Conservation (phyloP, 37 sponge, comb jelly and placozoan species). For the Chondrosia reniformis region DNA sequence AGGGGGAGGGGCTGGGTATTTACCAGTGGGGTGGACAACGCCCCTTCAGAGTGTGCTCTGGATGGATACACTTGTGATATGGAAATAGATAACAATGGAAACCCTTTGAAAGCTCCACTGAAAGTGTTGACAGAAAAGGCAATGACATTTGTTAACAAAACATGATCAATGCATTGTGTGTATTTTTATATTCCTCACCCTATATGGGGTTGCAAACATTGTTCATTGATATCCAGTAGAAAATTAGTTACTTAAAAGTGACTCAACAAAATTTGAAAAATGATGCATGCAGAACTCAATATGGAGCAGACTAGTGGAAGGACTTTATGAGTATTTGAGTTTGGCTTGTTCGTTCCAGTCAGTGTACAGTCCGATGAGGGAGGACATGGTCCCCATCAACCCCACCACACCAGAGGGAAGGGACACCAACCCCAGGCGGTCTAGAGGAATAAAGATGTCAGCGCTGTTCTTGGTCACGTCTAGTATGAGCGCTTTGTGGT, state of each 20-base stretch:
- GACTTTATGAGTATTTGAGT: conserved; percentile 33
- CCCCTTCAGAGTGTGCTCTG: conserved; percentile 87
- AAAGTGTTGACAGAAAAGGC: no score
- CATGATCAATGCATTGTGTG: no score
- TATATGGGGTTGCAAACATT: no score
- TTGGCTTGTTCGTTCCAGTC: conserved; percentile 50
- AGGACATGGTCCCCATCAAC: conserved; percentile 59
- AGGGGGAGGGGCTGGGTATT: conserved; percentile 78
- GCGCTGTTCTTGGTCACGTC: conserved; percentile 61
- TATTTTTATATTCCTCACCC: no score
- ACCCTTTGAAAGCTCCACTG: no score
- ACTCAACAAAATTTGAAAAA: no score
- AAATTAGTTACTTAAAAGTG: no score
- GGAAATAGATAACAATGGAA: conserved; percentile 56
- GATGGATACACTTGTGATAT: conserved; percentile 68
- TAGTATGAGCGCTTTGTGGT: conserved; percentile 46
- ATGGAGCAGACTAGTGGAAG: no score
- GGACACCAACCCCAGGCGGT: conserved; percentile 21
- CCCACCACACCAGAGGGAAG: conserved; percentile 58
- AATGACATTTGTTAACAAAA: no score
- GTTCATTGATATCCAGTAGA: no score
- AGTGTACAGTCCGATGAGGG: conserved; percentile 40
- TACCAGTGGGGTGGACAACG: conserved; percentile 77
- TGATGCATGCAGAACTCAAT: no score
- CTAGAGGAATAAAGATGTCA: conserved; percentile 58